These are phyloP conservation scores for Eurosta solidaginis DNA, from an alignment of 1,140 invertebrate species.

Conservation along the genomic window DNA sequence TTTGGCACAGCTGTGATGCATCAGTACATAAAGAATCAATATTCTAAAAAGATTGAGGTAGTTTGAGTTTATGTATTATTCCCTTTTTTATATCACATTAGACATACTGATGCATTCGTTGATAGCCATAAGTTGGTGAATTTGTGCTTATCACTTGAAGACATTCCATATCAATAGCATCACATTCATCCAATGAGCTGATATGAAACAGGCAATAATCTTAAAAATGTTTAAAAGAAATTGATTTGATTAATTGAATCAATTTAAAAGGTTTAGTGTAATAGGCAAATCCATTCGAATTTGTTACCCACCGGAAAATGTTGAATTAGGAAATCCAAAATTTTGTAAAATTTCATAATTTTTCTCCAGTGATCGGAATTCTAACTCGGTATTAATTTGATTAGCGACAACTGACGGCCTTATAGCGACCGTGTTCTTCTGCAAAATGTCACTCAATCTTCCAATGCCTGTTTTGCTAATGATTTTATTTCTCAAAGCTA, in stretches of 20 bases:
- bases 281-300: too few relatives aligned
- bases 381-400: conserved; percentile 45
- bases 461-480: not conserved
- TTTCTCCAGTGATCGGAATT: conserved; percentile 44
- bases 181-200: conserved; percentile 38
- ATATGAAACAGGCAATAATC: conserved; percentile 31
- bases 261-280: too few relatives aligned
- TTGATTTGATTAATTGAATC: too few relatives aligned
- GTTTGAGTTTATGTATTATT: not conserved
- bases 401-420: conserved; percentile 37
- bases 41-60: conserved; percentile 39
- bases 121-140: conserved; percentile 46
- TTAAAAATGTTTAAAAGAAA: too few relatives aligned
- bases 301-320: conserved; percentile 43
- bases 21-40: conserved; percentile 48
- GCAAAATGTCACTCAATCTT: conserved; percentile 44
- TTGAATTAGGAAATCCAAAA: conserved; percentile 42
- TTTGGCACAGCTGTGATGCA: conserved; percentile 49
- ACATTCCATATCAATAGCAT: conserved; percentile 34
- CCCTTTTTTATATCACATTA: not conserved
- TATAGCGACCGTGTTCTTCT: conserved; percentile 43
- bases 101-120: conserved; percentile 52
- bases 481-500: conserved; percentile 34
- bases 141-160: conserved; percentile 43
- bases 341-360: conserved; percentile 41